Percentiles rank a stretch among this genome's conserved stretches.
Conservation (phyloP, 2,113 vertebrate species). For the Calidris pugnax region DNA sequence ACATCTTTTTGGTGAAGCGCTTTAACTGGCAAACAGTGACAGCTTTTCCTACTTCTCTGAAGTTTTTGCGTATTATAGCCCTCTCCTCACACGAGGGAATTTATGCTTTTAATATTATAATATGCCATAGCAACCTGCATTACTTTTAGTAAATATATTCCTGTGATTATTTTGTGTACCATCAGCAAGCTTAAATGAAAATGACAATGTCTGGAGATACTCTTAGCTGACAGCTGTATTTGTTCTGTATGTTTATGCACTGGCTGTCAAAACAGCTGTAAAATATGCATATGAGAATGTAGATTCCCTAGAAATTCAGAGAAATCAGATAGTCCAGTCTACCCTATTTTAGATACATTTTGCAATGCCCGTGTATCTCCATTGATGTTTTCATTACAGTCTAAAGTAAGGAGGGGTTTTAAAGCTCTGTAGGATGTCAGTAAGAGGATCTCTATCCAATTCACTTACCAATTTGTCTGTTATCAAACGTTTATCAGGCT, state of each 20-base stretch:
- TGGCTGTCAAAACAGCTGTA: conserved; percentile 44
- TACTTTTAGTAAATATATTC: conserved; percentile 14
- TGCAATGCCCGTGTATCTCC: too few species aligned
- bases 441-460: conserved; percentile 32
- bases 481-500: conserved; percentile 18
- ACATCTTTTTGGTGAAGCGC: background rate
- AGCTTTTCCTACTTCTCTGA: background rate
- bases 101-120: conserved; percentile 21
- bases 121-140: background rate
- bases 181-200: conserved; percentile 20
- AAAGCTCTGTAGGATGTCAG: background rate
- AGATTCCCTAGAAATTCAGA: background rate
- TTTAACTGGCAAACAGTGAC: background rate
- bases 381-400: conserved; percentile 11
- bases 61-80: background rate
- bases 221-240: conserved; percentile 1
- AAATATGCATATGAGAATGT: background rate
- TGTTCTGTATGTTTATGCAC: background rate
- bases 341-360: background rate
- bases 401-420: background rate
- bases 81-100: background rate
- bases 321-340: background rate
- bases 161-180: conserved; percentile 29
- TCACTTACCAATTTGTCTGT: conserved; percentile 22
- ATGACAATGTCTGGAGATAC: conserved; percentile 35